Base-by-base conservation (phyloP, 53 echinoderm and acorn worm species). In the Paracentrotus lividus region DNA sequence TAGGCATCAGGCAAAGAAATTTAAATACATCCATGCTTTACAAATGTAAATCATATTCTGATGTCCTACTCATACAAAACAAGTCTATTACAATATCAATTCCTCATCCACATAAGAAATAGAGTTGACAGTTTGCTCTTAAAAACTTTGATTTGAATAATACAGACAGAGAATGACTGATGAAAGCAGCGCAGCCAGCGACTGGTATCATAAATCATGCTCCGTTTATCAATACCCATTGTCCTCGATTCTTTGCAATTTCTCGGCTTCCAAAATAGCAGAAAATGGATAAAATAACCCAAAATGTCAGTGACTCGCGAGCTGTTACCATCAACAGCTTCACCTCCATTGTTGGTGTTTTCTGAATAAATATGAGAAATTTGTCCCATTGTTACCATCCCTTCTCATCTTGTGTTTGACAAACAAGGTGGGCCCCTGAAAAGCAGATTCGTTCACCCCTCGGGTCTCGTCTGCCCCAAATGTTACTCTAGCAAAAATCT, bases 321-420 rank as follows among this genome's bases (percentile, higher is more conserved):
- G 51, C 85, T 49, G 85, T 51, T 47, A 49, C 24, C 85, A 26
- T 31, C 85, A 12, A 47, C 85, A 85, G n/a, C 10, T 85, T 47
- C 32, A 26, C 27, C 34, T 27, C 85, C 27, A 47, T 26, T 85
- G 85, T 85, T 51, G 47, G 4, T 85, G 51, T 85, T 85, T 85
- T 85, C 85, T 85, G 85, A 85, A 85, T 85, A 85, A 85, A 85
- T 85, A 85, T 47, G 85, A 47, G 49, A 85, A 85, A 85, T 85
- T 29, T 47, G 85, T 85, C 27, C 47, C 20, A 85, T 85, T 85
- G 85, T 85, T 24, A 51, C 85, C 47, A 47, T 85, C 85, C 29
- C 85, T 49, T 85, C 27, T 85, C 85, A 85, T 49, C 52, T 49
- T 85, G 14, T 49, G 51, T 85, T 49, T 85, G 85, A 29, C 47